Evolutionary conservation across 2,888 invertebrate species (phyloP).

Genomic region (Drosophila gaucha): DNA sequence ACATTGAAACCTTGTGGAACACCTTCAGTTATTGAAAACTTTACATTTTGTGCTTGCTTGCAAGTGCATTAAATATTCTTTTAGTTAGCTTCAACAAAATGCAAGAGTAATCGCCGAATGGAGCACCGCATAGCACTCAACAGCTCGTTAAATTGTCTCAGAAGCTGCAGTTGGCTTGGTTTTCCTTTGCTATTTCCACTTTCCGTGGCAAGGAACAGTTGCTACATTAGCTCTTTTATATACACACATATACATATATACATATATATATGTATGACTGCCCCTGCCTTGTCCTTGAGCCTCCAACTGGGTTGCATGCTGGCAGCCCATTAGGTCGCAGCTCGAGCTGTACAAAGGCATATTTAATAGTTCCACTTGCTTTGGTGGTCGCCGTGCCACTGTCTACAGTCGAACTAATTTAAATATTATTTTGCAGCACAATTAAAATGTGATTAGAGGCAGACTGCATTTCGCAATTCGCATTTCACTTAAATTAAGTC

Average conservation of each 20-base stretch:
- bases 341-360: conserved; percentile 8
- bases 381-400: conserved; percentile 19
- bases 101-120: conserved; percentile 5
- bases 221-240: conserved; percentile 1
- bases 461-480: conserved; percentile 44
- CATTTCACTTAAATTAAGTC: conserved; percentile 54
- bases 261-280: background rate
- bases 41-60: background rate
- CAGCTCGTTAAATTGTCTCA: conserved; percentile 18
- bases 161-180: conserved; percentile 28
- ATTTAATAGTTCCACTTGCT: conserved; percentile 51
- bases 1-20: background rate
- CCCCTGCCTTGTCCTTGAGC: conserved; percentile 47
- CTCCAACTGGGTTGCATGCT: conserved; percentile 61
- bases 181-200: conserved; percentile 9
- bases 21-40: background rate
- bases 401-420: conserved; percentile 64
- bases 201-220: conserved; percentile 20
- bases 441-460: conserved; percentile 70
- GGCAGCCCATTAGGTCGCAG: conserved; percentile 64
- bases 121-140: background rate
- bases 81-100: background rate
- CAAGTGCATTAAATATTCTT: background rate
- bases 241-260: background rate
- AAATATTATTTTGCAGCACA: conserved; percentile 71